These are phyloP conservation scores for Elymnias hypermnestra DNA, from an alignment of 1,140 invertebrate genomes.

Conservation along the genomic window DNA sequence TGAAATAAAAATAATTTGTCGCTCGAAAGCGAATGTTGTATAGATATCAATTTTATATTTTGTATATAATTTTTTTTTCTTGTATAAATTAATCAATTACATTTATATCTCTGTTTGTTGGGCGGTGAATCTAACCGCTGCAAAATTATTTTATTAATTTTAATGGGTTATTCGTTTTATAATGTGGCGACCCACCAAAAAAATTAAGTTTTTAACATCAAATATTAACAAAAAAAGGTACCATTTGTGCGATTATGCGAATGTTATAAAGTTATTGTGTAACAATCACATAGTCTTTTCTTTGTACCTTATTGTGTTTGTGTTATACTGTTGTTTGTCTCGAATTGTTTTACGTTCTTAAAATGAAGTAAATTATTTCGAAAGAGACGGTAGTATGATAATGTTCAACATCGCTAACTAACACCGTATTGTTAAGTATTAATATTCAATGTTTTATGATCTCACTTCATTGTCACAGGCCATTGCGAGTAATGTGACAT, in stretches of 20 bases:
- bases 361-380: conserved; percentile 16
- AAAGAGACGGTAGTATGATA: background rate
- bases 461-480: conserved; percentile 68
- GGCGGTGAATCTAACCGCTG: conserved; percentile 22
- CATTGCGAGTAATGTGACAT: conserved; percentile 53
- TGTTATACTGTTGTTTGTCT: conserved; percentile 9
- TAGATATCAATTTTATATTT: conserved; percentile 70
- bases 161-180: conserved; percentile 31
- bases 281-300: conserved; percentile 12
- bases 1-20: conserved; percentile 29
- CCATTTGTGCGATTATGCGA: conserved; percentile 31
- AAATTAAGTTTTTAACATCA: conserved; percentile 36
- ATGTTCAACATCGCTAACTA: conserved; percentile 39
- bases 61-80: conserved; percentile 70
- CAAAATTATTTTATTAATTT: conserved; percentile 20
- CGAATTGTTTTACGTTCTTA: conserved; percentile 4
- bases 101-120: conserved; percentile 54
- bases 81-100: conserved; percentile 69
- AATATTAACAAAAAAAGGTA: conserved; percentile 25
- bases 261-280: no score
- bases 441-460: conserved; percentile 69
- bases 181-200: conserved; percentile 44
- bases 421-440: conserved; percentile 71
- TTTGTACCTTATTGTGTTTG: conserved; percentile 14
- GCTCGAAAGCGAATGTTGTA: conserved; percentile 53